Evolutionary conservation across 2,113 vertebrate species (phyloP).

Genomic region (Chloebia gouldiae): DNA sequence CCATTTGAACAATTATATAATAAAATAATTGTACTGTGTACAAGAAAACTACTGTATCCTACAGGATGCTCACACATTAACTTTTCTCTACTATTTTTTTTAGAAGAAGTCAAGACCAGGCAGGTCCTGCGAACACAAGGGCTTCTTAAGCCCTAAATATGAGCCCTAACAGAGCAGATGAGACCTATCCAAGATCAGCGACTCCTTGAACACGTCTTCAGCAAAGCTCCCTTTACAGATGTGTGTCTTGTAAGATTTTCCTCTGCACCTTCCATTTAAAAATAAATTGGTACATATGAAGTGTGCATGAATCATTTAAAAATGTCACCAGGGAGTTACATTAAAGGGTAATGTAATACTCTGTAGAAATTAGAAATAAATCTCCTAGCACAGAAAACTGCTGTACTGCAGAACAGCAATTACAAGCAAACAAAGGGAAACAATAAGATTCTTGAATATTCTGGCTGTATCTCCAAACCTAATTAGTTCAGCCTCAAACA

Average conservation of each 20-base stretch:
- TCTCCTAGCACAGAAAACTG: not conserved
- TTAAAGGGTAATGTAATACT: constrained; percentile 16
- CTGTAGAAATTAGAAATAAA: constrained; percentile 13
- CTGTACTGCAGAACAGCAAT: constrained; percentile 25
- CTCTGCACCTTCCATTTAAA: not conserved
- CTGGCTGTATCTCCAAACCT: not conserved
- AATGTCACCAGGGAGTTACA: constrained; percentile 19
- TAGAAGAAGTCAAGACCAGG: not conserved
- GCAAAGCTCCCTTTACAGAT: not conserved
- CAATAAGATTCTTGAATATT: constrained; percentile 35
- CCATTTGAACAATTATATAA: not conserved
- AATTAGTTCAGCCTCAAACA: constrained; percentile 23
- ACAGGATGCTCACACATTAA: not conserved
- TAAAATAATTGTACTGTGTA: not conserved
- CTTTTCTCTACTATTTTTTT: not conserved
- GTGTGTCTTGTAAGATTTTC: not conserved
- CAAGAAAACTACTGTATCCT: not conserved
- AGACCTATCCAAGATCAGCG: rapidly evolving
- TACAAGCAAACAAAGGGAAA: constrained; percentile 38
- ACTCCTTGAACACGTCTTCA: not conserved
- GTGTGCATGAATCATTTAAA: constrained; percentile 25
- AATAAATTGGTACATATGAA: constrained; percentile 3
- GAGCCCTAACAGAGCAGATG: not conserved
- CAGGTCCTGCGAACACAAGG: rapidly evolving
- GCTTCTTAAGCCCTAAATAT: not conserved